phyloP scores from a whole-genome alignment of 2,888 invertebrate genomes.

The Kuschelorhynchus macadamiae region DNA sequence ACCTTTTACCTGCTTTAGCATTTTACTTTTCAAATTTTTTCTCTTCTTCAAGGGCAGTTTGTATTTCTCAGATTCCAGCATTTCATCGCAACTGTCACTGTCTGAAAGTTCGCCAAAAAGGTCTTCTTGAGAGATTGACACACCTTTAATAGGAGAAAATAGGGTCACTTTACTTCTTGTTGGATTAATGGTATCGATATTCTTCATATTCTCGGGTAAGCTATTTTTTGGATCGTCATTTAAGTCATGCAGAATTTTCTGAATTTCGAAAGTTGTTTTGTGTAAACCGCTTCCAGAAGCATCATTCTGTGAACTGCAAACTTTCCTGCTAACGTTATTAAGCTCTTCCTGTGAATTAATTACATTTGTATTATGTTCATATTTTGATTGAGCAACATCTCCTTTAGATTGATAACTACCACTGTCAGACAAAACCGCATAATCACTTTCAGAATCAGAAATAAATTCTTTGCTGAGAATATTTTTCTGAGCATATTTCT shows the following conservation, averaged over 20 bases:
- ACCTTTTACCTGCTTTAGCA: constrained; percentile 8
- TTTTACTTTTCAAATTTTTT: not conserved
- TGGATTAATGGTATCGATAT: too few relatives aligned
- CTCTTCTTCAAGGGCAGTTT: not conserved
- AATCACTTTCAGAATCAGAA: constrained; percentile 23
- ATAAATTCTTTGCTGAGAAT: constrained; percentile 19
- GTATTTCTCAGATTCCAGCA: not conserved
- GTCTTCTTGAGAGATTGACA: not conserved
- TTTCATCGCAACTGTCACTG: not conserved
- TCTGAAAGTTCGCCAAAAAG: constrained; percentile 21
- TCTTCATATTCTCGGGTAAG: not conserved
- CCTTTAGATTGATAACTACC: not conserved
- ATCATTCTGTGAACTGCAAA: too few relatives aligned
- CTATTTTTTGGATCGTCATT: not conserved
- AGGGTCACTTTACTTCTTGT: too few relatives aligned
- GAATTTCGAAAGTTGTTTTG: not conserved
- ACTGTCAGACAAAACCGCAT: not conserved
- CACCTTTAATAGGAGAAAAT: not conserved
- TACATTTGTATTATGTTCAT: not conserved
- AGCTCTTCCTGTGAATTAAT: too few relatives aligned
- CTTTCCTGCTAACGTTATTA: too few relatives aligned
- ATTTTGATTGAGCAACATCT: not conserved
- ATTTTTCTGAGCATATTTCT: not conserved
- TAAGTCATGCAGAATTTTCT: constrained; percentile 1
- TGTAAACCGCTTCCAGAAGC: not conserved